A percentile compares a stretch with the other conserved stretches of the same genome.
These are phyloP conservation scores for Amia ocellicauda DNA, from an alignment of 2,113 vertebrate species.

Conservation along the genomic window DNA sequence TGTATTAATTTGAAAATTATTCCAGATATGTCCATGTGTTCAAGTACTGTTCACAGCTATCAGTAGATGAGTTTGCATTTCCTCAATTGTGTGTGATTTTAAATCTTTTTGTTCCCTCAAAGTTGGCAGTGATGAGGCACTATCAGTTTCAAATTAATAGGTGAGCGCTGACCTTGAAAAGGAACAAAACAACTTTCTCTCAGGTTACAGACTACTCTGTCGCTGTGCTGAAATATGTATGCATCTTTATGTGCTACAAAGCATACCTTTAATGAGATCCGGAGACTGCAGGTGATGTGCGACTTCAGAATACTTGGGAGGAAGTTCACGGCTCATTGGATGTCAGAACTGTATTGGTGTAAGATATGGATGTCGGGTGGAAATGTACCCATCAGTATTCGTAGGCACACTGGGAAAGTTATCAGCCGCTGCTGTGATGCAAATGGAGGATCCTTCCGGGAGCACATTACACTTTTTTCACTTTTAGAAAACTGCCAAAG, in stretches of 20 bases:
- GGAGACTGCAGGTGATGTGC: background rate
- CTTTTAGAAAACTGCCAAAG: slow-evolving; percentile 2
- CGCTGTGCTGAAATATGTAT: background rate
- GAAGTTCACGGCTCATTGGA: background rate
- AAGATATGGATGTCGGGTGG: background rate
- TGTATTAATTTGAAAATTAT: too few species aligned
- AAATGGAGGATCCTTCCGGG: background rate
- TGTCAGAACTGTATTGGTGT: background rate
- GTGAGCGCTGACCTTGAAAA: background rate
- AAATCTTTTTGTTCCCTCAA: too few species aligned
- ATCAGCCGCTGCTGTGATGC: background rate
- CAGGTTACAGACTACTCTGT: background rate
- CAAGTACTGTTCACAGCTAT: too few species aligned
- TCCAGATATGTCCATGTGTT: too few species aligned
- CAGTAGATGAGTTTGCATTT: too few species aligned
- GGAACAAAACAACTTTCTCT: too few species aligned
- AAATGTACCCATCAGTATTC: background rate
- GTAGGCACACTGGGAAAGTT: background rate
- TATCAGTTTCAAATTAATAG: background rate
- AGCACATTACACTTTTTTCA: background rate
- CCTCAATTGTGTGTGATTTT: too few species aligned
- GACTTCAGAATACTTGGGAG: background rate
- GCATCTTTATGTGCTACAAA: background rate
- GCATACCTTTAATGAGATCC: background rate
- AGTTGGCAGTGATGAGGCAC: too few species aligned